Evolutionary conservation across 2,888 invertebrate genomes (phyloP).

Genomic region (Aleiodes alternator): DNA sequence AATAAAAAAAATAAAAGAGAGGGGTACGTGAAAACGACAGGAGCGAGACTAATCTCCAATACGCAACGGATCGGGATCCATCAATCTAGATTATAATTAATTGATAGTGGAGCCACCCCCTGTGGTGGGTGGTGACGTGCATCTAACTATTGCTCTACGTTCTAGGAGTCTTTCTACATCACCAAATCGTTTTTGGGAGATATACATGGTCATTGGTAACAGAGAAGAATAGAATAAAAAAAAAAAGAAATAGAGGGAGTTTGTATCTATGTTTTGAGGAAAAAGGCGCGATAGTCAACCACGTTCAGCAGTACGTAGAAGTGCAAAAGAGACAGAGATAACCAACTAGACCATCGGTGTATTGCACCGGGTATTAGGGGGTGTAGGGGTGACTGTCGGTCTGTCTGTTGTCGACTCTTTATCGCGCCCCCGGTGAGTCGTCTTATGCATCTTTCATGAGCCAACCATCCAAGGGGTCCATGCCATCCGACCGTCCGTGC

Average conservation of each 20-base stretch:
- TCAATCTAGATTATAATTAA: slow-evolving; percentile 76
- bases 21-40: slow-evolving; percentile 66
- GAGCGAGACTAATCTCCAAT: slow-evolving; percentile 74
- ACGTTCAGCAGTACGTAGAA: background rate
- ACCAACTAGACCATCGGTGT: slow-evolving; percentile 61
- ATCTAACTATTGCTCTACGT: slow-evolving; percentile 53
- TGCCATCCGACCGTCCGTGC: slow-evolving; percentile 62
- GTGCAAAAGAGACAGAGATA: slow-evolving; percentile 35
- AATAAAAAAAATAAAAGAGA: slow-evolving; percentile 1
- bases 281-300: slow-evolving; percentile 62
- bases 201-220: slow-evolving; percentile 12
- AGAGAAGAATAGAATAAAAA: slow-evolving; percentile 28
- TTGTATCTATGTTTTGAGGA: slow-evolving; percentile 72
- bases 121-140: slow-evolving; percentile 65
- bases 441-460: slow-evolving; percentile 76
- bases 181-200: slow-evolving; percentile 41
- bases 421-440: slow-evolving; percentile 76
- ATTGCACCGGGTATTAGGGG: slow-evolving; percentile 74
- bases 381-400: slow-evolving; percentile 73
- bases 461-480: slow-evolving; percentile 74
- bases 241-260: slow-evolving; percentile 48
- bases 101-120: slow-evolving; percentile 72
- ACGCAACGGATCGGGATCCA: slow-evolving; percentile 72
- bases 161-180: slow-evolving; percentile 43
- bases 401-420: slow-evolving; percentile 76